A percentile compares a stretch with the other conserved stretches of the same genome.
Evolutionary conservation across 2,797 vertebrate species (phyloP).

Genomic region (Cryptoprocta ferox): DNA sequence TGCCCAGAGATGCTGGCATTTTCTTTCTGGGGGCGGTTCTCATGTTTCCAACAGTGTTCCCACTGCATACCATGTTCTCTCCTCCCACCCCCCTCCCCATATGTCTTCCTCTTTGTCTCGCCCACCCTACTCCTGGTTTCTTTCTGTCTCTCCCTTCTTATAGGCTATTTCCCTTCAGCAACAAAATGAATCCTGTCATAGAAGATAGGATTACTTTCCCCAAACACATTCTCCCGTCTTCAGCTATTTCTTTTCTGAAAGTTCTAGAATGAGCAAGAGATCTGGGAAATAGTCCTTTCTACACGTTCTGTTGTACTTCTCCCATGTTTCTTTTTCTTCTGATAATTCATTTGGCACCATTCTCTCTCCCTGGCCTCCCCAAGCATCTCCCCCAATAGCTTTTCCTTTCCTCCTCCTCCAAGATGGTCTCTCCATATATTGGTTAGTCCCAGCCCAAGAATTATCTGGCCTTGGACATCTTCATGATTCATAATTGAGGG

Average conservation of each 20-base stretch:
- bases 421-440: slow-evolving; percentile 78
- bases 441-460: slow-evolving; percentile 78
- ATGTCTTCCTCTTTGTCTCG: slow-evolving; percentile 77
- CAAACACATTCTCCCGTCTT: slow-evolving; percentile 65
- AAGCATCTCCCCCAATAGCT: slow-evolving; percentile 25
- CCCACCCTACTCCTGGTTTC: slow-evolving; percentile 73
- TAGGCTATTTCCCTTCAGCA: slow-evolving; percentile 67
- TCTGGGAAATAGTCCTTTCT: slow-evolving; percentile 27
- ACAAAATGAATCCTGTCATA: slow-evolving; percentile 75
- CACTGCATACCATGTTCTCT: slow-evolving; percentile 62
- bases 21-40: slow-evolving; percentile 74
- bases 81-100: slow-evolving; percentile 74
- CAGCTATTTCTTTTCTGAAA: slow-evolving; percentile 73
- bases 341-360: slow-evolving; percentile 61
- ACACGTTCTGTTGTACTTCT: slow-evolving; percentile 61
- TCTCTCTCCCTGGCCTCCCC: slow-evolving; percentile 42
- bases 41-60: slow-evolving; percentile 73
- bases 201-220: slow-evolving; percentile 72
- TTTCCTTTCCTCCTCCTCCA: slow-evolving; percentile 67
- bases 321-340: slow-evolving; percentile 67
- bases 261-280: slow-evolving; percentile 72
- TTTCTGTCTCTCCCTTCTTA: slow-evolving; percentile 75
- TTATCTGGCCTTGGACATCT: slow-evolving; percentile 67
- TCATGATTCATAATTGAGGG: slow-evolving; percentile 60
- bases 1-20: slow-evolving; percentile 69